Conservation (phyloP, 2,113 vertebrate genomes). For the Sardina pilchardus region DNA sequence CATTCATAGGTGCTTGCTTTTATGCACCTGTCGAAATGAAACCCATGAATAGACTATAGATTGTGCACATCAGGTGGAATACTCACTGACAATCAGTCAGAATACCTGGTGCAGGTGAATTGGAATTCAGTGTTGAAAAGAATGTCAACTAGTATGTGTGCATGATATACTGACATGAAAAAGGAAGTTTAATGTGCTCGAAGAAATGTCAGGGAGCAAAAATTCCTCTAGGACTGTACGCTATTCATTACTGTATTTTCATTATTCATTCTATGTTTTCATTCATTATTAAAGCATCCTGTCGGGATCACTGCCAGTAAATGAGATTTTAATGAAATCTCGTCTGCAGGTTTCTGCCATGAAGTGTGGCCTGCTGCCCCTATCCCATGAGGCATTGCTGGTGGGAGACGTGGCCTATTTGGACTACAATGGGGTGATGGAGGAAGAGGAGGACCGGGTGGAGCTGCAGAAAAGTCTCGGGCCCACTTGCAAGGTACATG, state of each 20-base stretch:
- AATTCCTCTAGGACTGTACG: neutral
- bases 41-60: too few species aligned
- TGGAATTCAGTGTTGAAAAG: too few species aligned
- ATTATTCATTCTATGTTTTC: too few species aligned
- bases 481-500: conserved; percentile 89
- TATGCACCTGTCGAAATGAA: too few species aligned
- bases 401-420: conserved; percentile 89
- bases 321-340: neutral
- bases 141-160: too few species aligned
- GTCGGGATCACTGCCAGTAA: neutral
- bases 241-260: neutral
- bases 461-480: conserved; percentile 94
- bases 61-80: too few species aligned
- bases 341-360: conserved; percentile 86
- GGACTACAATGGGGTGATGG: conserved; percentile 89
- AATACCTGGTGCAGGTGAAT: too few species aligned
- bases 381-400: conserved; percentile 90
- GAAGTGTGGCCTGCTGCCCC: conserved; percentile 88
- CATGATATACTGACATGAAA: too few species aligned
- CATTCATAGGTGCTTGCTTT: too few species aligned
- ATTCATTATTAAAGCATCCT: neutral
- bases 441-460: conserved; percentile 86
- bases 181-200: too few species aligned
- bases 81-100: too few species aligned
- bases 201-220: too few species aligned